Evolutionary conservation across 2,113 vertebrate species (phyloP).

Genomic region (Pelobates fuscus): DNA sequence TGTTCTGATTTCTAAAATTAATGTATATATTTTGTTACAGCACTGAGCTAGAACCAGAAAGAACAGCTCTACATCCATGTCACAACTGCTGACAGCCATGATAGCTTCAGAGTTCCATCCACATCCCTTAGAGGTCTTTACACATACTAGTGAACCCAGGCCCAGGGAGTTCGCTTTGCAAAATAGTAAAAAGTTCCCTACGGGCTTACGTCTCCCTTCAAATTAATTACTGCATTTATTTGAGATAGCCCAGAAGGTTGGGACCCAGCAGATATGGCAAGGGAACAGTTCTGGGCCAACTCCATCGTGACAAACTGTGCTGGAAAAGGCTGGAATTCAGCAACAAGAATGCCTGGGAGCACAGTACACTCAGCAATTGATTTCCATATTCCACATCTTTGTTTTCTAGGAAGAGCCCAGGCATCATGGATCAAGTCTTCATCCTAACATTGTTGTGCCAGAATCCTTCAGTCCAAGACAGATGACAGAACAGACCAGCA

Average conservation of each 20-base stretch:
- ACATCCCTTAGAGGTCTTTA: too few species aligned
- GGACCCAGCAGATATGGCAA: background rate
- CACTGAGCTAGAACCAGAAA: conserved; percentile 24
- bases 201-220: too few species aligned
- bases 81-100: background rate
- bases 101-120: too few species aligned
- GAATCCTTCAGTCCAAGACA: background rate
- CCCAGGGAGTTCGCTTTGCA: too few species aligned
- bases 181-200: too few species aligned
- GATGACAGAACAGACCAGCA: background rate
- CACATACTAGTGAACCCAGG: too few species aligned
- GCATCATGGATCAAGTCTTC: background rate
- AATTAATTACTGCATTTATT: too few species aligned
- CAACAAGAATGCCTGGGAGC: background rate
- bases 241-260: background rate
- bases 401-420: conserved; percentile 33
- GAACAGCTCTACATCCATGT: background rate
- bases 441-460: background rate
- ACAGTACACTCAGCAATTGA: background rate
- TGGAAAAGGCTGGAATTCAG: background rate
- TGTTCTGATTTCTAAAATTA: background rate
- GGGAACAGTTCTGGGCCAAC: background rate
- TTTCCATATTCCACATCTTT: background rate
- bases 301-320: background rate
- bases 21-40: conserved; percentile 23